These are phyloP conservation scores for Ostrea denselamellosa DNA, from an alignment of 1,140 invertebrate genomes.

Conservation along the genomic window DNA sequence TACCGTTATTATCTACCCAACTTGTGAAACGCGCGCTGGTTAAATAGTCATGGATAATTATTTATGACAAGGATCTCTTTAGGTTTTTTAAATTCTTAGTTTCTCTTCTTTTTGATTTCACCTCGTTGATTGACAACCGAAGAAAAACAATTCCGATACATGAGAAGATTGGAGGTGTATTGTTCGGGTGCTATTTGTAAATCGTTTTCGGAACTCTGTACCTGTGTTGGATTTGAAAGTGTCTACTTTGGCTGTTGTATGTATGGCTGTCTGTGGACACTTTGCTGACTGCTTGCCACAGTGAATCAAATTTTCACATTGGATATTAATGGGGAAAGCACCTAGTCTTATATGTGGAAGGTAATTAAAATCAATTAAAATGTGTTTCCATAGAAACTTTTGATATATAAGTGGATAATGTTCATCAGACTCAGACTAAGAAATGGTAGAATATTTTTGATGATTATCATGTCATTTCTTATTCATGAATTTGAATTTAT, in stretches of 20 bases:
- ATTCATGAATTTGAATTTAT: background rate
- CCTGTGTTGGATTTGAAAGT: background rate
- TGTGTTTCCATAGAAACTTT: background rate
- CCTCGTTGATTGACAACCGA: slow-evolving; percentile 27
- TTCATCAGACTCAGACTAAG: background rate
- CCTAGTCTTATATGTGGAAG: slow-evolving; percentile 64
- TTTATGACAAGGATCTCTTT: background rate
- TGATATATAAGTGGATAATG: background rate
- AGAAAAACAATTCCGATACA: slow-evolving; percentile 16
- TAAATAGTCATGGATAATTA: slow-evolving; percentile 34
- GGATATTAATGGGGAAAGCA: slow-evolving; percentile 61
- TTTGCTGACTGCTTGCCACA: background rate
- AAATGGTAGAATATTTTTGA: too few species aligned
- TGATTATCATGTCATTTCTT: too few species aligned
- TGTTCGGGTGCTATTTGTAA: background rate
- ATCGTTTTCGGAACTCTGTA: background rate
- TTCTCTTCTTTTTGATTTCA: slow-evolving; percentile 30
- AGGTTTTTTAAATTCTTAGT: slow-evolving; percentile 8
- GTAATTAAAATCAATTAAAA: slow-evolving; percentile 45
- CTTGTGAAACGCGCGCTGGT: background rate
- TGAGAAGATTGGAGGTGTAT: background rate
- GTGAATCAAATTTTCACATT: background rate
- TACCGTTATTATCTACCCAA: background rate
- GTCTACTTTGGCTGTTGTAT: background rate
- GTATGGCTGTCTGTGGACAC: background rate